Evolutionary conservation across 23 tunicate genomes (phyloP).

Genomic region (Diplosoma virens): DNA sequence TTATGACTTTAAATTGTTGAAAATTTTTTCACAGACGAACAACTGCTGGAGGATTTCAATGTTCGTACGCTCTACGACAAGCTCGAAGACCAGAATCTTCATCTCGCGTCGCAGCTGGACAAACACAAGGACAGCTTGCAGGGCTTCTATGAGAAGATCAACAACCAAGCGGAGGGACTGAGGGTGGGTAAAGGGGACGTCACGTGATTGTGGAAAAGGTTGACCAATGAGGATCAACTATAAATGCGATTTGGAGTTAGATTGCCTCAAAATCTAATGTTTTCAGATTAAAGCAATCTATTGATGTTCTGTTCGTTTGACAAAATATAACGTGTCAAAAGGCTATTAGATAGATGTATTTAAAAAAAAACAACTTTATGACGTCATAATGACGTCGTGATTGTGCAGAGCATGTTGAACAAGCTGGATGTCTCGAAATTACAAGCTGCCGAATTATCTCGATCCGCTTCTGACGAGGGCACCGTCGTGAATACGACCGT

Average conservation of each 20-base stretch:
- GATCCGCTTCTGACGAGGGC: constrained; percentile 16
- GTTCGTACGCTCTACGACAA: constrained; percentile 89
- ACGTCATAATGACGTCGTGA: too few relatives aligned
- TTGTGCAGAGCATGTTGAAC: constrained; percentile 79
- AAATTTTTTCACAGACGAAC: constrained; percentile 45
- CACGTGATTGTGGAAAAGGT: too few relatives aligned
- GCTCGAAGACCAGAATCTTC: constrained; percentile 97
- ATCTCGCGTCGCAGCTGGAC: constrained; percentile 73
- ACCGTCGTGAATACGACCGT: constrained; percentile 59
- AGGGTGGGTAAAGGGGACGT: constrained; percentile 38
- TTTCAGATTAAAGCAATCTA: too few relatives aligned
- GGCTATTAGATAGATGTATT: too few relatives aligned
- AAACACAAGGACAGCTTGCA: constrained; percentile 79
- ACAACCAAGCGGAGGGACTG: constrained; percentile 86
- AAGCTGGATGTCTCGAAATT: constrained; percentile 64
- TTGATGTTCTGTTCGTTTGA: too few relatives aligned
- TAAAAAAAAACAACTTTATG: too few relatives aligned
- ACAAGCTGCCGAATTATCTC: constrained; percentile 53
- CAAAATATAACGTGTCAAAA: too few relatives aligned
- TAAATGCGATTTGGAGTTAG: too few relatives aligned
- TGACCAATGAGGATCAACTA: too few relatives aligned
- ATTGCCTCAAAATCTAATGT: not conserved
- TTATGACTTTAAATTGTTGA: too few relatives aligned
- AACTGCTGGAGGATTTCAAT: constrained; percentile 81
- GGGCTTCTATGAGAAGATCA: constrained; percentile 85